These are phyloP conservation scores for Heterotilapia buettikoferi DNA, from an alignment of 2,113 vertebrate genomes.

Conservation along the genomic window DNA sequence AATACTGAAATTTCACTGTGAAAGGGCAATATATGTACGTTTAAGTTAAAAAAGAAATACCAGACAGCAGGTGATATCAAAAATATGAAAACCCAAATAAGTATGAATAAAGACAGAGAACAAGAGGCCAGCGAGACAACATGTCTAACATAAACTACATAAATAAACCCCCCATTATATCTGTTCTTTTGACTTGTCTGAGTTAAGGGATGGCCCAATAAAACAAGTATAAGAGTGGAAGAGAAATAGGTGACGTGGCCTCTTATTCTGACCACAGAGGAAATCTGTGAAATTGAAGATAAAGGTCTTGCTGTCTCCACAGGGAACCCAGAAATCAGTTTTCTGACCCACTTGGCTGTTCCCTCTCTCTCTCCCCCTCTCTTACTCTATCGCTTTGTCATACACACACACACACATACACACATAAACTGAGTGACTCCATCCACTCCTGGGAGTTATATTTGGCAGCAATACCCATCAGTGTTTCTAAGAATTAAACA, in stretches of 20 bases:
- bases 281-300: slow-evolving; percentile 59
- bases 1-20: not conserved
- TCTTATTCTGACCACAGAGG: slow-evolving; percentile 47
- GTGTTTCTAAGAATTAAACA: slow-evolving; percentile 44
- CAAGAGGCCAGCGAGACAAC: not conserved
- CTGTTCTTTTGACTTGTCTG: not conserved
- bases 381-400: not conserved
- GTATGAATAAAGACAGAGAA: not conserved
- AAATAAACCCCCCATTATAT: not conserved
- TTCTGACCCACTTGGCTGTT: slow-evolving; percentile 62
- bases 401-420: not conserved
- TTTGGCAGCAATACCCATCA: slow-evolving; percentile 37
- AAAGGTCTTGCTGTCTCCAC: slow-evolving; percentile 47
- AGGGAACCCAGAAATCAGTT: slow-evolving; percentile 44
- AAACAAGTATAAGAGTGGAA: slow-evolving; percentile 1
- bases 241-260: slow-evolving; percentile 34
- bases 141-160: not conserved
- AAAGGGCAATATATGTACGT: not conserved
- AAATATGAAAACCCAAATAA: not conserved
- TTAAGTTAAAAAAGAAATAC: not conserved
- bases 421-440: not conserved
- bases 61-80: not conserved
- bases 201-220: slow-evolving; percentile 30
- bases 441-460: slow-evolving; percentile 22
- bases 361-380: not conserved